Evolutionary conservation across 2,113 vertebrate genomes (phyloP), one percentile per base, ranked within the genome.

Genomic region (Lepus timidus): DNA sequence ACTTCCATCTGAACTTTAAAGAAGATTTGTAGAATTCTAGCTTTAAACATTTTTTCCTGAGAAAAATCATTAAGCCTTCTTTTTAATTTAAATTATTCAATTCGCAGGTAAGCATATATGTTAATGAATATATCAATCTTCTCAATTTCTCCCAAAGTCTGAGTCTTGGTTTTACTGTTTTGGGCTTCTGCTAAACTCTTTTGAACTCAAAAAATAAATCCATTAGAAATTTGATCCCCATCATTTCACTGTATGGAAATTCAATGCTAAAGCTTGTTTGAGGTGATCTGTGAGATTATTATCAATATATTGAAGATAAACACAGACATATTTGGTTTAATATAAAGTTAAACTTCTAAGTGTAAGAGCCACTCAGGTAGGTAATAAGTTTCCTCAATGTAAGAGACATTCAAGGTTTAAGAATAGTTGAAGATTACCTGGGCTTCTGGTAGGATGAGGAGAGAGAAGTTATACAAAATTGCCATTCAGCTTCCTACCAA

Each of bases 61-160:
- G 39, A 85, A 91, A 90, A 82, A 90, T 84, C 65, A 84, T 84
- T 92, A 84, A 73, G 33, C 49, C 88, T 75, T 80, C 67, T 22
- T 88, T 95, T 89, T 89, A 93, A 73, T 93, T 97, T 88, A 93
- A 73, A 76, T 76, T 81, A 85, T 82, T 96, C 78, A 73, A 20
- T 95, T 94, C 94, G 11, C 29, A 79, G 44, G 68, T 79, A 90
- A 87, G 68, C 51, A 92, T 5, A 31, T 49, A 68, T 29, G 36
- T 68, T 88, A 93, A 83, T 91, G 75, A 85, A 74, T 19, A 88
- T 1, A 83, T 74, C 73, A 85, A 91, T 94, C 83, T 68, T 94
- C 25, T 92, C 83, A 55, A 29, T 83, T 93, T 79, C 55, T 83
- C 76, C 49, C 68, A n/a, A 80, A 76, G 25, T 68, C n/a, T 64